Evolutionary conservation across 30 jellyfish, hydroid and myxozoan species (phyloP).

Genomic region (Phacellophora camtschatica): DNA sequence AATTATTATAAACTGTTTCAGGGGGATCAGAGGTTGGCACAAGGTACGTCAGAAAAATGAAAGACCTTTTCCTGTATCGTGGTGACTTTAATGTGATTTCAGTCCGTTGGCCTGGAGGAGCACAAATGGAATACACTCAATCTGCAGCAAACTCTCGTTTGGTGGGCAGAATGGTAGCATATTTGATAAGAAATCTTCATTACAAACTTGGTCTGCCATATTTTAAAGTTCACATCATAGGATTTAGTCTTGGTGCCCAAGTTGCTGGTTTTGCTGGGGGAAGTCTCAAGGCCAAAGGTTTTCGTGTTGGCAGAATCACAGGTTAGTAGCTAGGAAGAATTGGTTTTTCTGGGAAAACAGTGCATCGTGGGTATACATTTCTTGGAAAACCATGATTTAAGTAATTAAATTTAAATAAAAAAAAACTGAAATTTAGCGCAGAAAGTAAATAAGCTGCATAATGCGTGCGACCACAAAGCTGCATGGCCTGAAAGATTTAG

Average conservation of each 20-base stretch:
- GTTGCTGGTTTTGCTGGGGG: constrained; percentile 80
- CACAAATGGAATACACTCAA: constrained; percentile 56
- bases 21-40: background rate
- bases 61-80: constrained; percentile 18
- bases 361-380: too few species aligned
- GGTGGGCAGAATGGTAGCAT: constrained; percentile 72
- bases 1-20: background rate
- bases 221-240: constrained; percentile 57
- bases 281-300: constrained; percentile 53
- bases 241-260: constrained; percentile 87
- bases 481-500: too few species aligned
- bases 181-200: constrained; percentile 30
- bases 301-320: constrained; percentile 61
- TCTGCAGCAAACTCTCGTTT: constrained; percentile 81
- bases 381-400: too few species aligned
- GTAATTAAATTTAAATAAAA: too few species aligned
- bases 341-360: too few species aligned
- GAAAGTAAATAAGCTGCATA: too few species aligned
- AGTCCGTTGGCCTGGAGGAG: constrained; percentile 75
- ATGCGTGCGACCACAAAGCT: too few species aligned
- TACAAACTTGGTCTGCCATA: constrained; percentile 41
- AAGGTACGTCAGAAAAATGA: constrained; percentile 10
- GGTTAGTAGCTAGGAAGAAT: constrained; percentile 42
- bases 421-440: too few species aligned
- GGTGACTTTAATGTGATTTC: constrained; percentile 72